Evolutionary conservation across 1,140 invertebrate genomes (phyloP).

Genomic region (Drosophila kepulauana): DNA sequence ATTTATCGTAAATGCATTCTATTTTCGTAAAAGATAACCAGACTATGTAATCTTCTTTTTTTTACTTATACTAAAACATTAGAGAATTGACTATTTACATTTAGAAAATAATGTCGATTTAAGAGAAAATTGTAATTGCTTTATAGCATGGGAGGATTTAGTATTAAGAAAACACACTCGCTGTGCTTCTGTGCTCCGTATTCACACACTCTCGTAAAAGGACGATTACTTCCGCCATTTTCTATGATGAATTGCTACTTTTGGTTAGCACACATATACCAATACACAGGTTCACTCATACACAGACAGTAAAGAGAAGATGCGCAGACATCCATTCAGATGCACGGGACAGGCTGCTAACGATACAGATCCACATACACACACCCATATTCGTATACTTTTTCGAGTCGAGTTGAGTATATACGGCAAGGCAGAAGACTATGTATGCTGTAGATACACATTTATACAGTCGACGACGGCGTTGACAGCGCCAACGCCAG

Average conservation of each 20-base stretch:
- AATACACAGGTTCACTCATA: conserved; percentile 16
- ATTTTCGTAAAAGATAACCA: too few relatives aligned
- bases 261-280: conserved; percentile 61
- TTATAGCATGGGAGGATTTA: conserved; percentile 33
- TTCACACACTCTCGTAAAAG: conserved; percentile 59
- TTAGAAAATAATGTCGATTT: not conserved
- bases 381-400: conserved; percentile 21
- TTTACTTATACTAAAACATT: too few relatives aligned
- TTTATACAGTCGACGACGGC: conserved; percentile 78
- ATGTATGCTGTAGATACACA: conserved; percentile 64
- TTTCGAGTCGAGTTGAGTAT: not conserved
- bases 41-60: too few relatives aligned
- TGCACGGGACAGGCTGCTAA: conserved; percentile 42
- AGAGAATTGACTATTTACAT: too few relatives aligned
- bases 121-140: conserved; percentile 58
- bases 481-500: conserved; percentile 62
- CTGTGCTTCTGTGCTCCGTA: not conserved
- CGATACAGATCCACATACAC: conserved; percentile 45
- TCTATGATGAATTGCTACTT: conserved; percentile 85
- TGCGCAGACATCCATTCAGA: conserved; percentile 66
- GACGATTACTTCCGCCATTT: conserved; percentile 83
- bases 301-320: conserved; percentile 55
- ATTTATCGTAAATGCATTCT: too few relatives aligned
- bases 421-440: conserved; percentile 11
- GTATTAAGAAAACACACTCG: conserved; percentile 22